Conservation (phyloP, 2,113 vertebrate genomes). For the Embiotoca jacksoni region DNA sequence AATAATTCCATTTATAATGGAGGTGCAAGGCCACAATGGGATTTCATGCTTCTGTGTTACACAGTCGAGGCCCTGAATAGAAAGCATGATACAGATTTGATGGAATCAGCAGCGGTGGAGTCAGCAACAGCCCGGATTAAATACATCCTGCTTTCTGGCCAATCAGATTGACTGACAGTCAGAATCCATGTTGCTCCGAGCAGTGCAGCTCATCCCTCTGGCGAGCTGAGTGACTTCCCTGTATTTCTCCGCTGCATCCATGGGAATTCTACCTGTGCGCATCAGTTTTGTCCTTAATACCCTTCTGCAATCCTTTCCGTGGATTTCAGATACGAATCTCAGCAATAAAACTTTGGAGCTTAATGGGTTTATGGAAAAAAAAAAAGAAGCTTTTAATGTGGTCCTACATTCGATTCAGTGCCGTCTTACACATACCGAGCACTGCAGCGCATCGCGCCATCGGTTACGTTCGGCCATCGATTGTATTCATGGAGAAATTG, state of each 20-base stretch:
- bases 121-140: conserved; percentile 68
- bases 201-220: conserved; percentile 41
- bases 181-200: conserved; percentile 50
- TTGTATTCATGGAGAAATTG: background rate
- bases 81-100: conserved; percentile 64
- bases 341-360: conserved; percentile 42
- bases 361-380: conserved; percentile 32
- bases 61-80: conserved; percentile 36
- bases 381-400: background rate
- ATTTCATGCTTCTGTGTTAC: conserved; percentile 32
- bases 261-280: conserved; percentile 31
- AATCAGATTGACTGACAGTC: conserved; percentile 71
- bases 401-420: conserved; percentile 13
- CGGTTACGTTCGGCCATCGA: background rate
- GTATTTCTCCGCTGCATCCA: conserved; percentile 11
- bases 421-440: background rate
- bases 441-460: background rate
- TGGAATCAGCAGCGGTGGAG: conserved; percentile 57
- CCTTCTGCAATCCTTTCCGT: conserved; percentile 4
- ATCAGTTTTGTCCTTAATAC: conserved; percentile 31
- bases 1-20: conserved; percentile 39
- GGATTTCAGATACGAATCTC: conserved; percentile 47
- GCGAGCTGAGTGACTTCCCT: conserved; percentile 21
- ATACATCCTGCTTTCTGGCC: conserved; percentile 65
- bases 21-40: conserved; percentile 34